Base-by-base conservation (phyloP, 2,113 vertebrate species). In the Rhegmatorhina hoffmannsi region DNA sequence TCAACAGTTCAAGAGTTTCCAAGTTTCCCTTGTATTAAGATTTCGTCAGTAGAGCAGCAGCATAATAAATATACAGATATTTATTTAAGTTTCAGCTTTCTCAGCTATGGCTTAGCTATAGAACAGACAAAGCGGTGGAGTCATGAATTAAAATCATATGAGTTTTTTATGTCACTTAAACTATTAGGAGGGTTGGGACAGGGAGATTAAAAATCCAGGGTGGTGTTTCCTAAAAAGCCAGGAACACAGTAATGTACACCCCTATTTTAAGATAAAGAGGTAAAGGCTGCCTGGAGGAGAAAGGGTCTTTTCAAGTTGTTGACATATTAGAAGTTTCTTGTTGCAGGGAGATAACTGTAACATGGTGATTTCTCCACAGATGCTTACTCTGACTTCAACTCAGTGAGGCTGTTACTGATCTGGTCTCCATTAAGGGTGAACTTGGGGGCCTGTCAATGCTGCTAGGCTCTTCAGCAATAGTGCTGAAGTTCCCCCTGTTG, bases 141-240 rank as follows among this genome's bases (percentile, higher is more conserved):
- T 33, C 10, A 43, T 70, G 24, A 56, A 12, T 75, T 92, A 90
- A 92, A 95, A 93, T 47, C 31, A 17, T 72, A 29, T 63, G 11
- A 13, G 52, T 94, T 93, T 81, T 88, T 94, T 85, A 77, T 77
- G 44, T 52, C 60, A 21, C n/a, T 89, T 93, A 77, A 86, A 75
- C 31, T 86, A 68, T 84, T 36, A 84, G 53, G 34, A 88, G 34
- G 44, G 47, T 56, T 70, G 38, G 40, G 21, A 76, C 3, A 46
- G 17, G 11, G 49, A 78, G 50, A 52, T 82, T 84, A 88, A 81
- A 70, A 67, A 59, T 83, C 47, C 44, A 49, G 72, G 11, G 67
- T 91, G 53, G 16, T 90, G 63, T 92, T 94, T 76, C 84, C 68
- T 76, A 79, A 82, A 89, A 89, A 75, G 26, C 18, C 84, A 50